A percentile compares a stretch with the other conserved stretches of the same genome.
Evolutionary conservation across 2,113 vertebrate species (phyloP).

Genomic region (Brienomyrus brachyistius): DNA sequence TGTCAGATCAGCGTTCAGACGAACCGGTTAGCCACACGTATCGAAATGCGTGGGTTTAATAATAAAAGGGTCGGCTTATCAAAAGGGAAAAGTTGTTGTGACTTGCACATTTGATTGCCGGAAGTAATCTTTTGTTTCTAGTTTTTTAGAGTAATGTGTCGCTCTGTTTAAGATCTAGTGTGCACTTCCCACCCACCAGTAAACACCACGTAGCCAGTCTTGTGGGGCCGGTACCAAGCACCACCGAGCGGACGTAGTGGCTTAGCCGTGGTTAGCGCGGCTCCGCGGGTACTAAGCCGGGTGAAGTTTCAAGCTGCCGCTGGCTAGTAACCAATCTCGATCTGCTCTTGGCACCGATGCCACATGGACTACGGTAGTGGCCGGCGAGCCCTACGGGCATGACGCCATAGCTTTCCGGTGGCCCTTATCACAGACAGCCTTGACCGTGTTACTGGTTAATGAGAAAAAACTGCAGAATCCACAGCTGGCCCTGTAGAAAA

Average conservation of each 20-base stretch:
- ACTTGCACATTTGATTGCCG: background rate
- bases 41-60: background rate
- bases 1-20: background rate
- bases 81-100: background rate
- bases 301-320: background rate
- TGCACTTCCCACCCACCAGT: background rate
- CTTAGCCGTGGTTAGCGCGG: constrained; percentile 25
- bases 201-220: background rate
- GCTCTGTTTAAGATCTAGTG: background rate
- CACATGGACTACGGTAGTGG: background rate
- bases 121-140: background rate
- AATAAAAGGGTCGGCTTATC: background rate
- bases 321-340: background rate
- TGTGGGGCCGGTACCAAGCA: background rate
- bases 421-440: background rate
- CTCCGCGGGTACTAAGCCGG: constrained; percentile 35
- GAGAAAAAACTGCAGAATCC: background rate
- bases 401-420: background rate
- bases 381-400: background rate
- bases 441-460: background rate
- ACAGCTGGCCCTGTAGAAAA: background rate
- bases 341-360: background rate
- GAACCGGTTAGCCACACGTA: background rate
- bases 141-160: background rate
- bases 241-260: background rate